These are phyloP conservation scores for Scalopus aquaticus DNA, from an alignment of 2,113 vertebrate species.

Conservation along the genomic window DNA sequence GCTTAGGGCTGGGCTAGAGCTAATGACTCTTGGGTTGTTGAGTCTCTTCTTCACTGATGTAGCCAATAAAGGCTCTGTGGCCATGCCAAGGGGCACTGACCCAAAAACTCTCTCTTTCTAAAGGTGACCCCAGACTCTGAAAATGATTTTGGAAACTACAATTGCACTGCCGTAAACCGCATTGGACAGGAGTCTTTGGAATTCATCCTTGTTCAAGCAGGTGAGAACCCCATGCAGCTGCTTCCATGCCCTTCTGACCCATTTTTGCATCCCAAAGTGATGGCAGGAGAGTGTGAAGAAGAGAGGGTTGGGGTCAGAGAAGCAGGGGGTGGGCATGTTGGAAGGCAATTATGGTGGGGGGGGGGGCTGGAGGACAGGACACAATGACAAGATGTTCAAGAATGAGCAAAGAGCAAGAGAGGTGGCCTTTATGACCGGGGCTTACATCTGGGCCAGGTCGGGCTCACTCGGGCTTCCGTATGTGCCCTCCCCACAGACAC, in stretches of 20 bases:
- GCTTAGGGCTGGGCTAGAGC: neutral
- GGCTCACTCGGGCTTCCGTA: neutral
- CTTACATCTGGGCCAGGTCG: neutral
- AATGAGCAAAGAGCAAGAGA: neutral
- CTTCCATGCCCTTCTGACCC: neutral
- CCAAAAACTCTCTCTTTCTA: neutral
- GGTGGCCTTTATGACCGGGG: neutral
- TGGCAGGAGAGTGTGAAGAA: neutral
- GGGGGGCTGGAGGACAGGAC: neutral
- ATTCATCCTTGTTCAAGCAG: conserved; percentile 98
- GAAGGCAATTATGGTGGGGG: neutral
- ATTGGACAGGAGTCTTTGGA: conserved; percentile 97
- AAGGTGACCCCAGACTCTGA: conserved; percentile 97
- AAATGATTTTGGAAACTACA: conserved; percentile 98
- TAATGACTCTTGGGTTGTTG: neutral
- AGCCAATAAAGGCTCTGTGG: neutral
- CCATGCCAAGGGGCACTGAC: neutral
- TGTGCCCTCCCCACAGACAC: conserved; percentile 88
- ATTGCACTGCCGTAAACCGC: conserved; percentile 96
- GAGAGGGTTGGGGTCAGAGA: neutral
- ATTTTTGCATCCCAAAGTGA: neutral
- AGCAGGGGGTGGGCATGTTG: neutral
- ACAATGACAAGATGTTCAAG: neutral
- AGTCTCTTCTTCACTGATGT: neutral
- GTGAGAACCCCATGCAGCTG: conserved; percentile 82